Conservation (phyloP, 2,113 vertebrate species). For the Platichthys flesus region DNA sequence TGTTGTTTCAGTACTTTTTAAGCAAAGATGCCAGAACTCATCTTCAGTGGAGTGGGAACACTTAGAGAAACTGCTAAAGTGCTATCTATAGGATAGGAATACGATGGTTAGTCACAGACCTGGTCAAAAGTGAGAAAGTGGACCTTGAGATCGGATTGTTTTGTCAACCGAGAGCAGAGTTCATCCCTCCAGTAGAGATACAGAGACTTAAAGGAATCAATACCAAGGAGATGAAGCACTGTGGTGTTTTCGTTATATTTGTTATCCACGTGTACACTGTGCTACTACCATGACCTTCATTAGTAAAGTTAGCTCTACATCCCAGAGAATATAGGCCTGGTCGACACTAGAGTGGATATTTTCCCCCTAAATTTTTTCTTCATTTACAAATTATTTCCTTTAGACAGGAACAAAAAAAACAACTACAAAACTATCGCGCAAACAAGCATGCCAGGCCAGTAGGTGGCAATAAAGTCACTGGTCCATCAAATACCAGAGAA, state of each 20-base stretch:
- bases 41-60: neutral
- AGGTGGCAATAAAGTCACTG: too few species aligned
- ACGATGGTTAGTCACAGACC: neutral
- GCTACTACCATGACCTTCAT: neutral
- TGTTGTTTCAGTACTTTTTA: too few species aligned
- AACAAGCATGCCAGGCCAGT: too few species aligned
- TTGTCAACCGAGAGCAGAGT: neutral
- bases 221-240: neutral
- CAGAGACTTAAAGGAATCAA: neutral
- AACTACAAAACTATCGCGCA: too few species aligned
- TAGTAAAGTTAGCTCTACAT: neutral
- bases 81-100: neutral
- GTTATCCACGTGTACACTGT: neutral
- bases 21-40: too few species aligned
- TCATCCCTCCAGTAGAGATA: neutral
- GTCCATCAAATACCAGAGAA: too few species aligned
- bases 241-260: neutral
- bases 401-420: too few species aligned
- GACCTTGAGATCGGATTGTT: neutral
- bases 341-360: too few species aligned
- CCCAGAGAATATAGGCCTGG: neutral
- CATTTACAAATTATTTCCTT: too few species aligned
- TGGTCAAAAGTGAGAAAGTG: neutral
- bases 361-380: too few species aligned
- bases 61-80: neutral